A percentile compares a stretch with the other conserved stretches of the same genome.
These are phyloP conservation scores for Montipora efflorescens DNA, from an alignment of 64 coral and sea anemone species.

Conservation along the genomic window DNA sequence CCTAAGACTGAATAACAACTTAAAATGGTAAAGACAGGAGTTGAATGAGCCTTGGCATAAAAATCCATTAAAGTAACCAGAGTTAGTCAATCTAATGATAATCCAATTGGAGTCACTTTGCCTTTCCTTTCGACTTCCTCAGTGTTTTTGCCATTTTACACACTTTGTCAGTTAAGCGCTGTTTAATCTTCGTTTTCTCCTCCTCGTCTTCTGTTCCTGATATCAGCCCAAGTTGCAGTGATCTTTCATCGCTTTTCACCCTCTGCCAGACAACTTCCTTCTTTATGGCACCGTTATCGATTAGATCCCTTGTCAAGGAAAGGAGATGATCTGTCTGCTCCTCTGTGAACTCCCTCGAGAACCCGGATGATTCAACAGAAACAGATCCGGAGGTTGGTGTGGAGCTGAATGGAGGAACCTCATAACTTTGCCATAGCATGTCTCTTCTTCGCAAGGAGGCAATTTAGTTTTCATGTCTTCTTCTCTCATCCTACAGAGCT, in stretches of 20 bases:
- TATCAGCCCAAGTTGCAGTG: conserved; percentile 1
- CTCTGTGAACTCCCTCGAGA: neutral
- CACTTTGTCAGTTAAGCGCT: conserved; percentile 36
- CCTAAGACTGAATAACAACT: no score
- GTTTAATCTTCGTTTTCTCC: neutral
- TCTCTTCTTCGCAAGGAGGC: conserved; percentile 23
- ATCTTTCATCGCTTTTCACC: conserved; percentile 2
- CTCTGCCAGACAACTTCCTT: conserved; percentile 45
- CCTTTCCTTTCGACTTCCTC: neutral
- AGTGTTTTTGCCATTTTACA: neutral
- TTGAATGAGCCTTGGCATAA: no score
- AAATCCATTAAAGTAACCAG: no score
- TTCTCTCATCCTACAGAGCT: conserved; percentile 38
- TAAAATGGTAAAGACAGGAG: no score
- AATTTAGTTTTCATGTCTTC: conserved; percentile 13
- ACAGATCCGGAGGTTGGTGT: neutral
- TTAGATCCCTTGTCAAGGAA: conserved; percentile 5
- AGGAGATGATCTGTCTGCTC: neutral
- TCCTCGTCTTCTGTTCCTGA: conserved; percentile 1
- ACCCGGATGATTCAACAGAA: neutral
- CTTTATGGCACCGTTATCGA: neutral
- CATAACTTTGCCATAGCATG: neutral
- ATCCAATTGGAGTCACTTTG: neutral
- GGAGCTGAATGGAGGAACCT: neutral
- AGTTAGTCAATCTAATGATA: no score